Evolutionary conservation across 2,888 invertebrate species (phyloP).

Genomic region (Zaprionus bogoriensis): DNA sequence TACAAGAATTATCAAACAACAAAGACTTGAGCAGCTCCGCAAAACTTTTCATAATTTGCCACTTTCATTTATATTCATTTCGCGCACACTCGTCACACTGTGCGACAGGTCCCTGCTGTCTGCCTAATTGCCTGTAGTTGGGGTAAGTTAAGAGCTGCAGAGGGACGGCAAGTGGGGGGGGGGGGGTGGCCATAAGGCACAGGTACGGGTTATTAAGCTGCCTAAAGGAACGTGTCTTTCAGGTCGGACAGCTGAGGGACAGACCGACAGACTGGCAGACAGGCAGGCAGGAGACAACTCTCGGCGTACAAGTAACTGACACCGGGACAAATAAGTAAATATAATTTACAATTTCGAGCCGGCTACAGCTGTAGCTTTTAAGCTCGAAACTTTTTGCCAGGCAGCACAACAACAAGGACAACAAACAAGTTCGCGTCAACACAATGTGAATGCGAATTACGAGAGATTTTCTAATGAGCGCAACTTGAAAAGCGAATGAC

Average conservation of each 20-base stretch:
- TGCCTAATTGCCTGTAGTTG: conserved; percentile 63
- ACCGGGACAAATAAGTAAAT: conserved; percentile 52
- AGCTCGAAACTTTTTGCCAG: conserved; percentile 38
- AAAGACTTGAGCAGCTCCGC: no score
- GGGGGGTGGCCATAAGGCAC: neutral
- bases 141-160: neutral
- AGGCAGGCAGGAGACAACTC: conserved; percentile 35
- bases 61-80: neutral
- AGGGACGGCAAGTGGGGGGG: neutral
- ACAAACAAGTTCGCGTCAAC: conserved; percentile 33
- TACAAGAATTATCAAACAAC: no score
- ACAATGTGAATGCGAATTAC: conserved; percentile 52
- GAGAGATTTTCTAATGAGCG: conserved; percentile 72
- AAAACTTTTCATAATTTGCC: no score
- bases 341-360: conserved; percentile 58
- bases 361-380: conserved; percentile 29
- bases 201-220: conserved; percentile 39
- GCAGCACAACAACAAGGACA: conserved; percentile 1
- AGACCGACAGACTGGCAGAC: neutral
- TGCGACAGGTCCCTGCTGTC: conserved; percentile 50
- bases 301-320: conserved; percentile 61
- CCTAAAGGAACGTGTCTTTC: conserved; percentile 45
- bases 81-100: neutral
- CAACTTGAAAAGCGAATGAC: conserved; percentile 63
- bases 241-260: neutral